Conservation (phyloP, 2,113 vertebrate genomes). For the Hypomesus transpacificus region DNA sequence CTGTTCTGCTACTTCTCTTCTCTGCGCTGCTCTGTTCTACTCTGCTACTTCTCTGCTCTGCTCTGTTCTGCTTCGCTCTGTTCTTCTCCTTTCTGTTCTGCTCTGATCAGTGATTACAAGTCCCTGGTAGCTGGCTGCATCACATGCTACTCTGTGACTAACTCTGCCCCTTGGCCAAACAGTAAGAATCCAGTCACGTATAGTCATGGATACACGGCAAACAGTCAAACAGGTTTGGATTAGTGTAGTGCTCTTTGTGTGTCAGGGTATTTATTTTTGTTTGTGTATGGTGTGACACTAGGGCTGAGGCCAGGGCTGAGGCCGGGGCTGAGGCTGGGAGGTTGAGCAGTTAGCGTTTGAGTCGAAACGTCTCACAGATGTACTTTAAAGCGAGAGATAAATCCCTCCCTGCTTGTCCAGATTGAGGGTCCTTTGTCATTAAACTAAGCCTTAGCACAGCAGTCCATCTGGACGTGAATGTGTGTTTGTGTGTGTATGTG, state of each 20-base stretch:
- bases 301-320: conserved; percentile 42
- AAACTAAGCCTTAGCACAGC: conserved; percentile 72
- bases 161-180: conserved; percentile 16
- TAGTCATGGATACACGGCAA: neutral
- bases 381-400: conserved; percentile 74
- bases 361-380: conserved; percentile 70
- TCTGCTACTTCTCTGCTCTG: no score
- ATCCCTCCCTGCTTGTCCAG: conserved; percentile 62
- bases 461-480: conserved; percentile 68
- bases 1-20: conserved; percentile 6
- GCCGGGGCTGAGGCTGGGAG: conserved; percentile 43
- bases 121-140: conserved; percentile 38
- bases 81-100: neutral
- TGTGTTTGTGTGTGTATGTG: conserved; percentile 40
- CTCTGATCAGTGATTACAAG: conserved; percentile 39
- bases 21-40: neutral
- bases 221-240: conserved; percentile 10
- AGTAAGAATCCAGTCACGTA: conserved; percentile 42
- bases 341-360: conserved; percentile 56
- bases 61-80: no score
- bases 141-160: conserved; percentile 35
- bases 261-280: conserved; percentile 10
- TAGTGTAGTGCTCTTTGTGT: conserved; percentile 3
- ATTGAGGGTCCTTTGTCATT: conserved; percentile 75
- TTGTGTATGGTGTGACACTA: conserved; percentile 8